Conservation (phyloP, 2,888 invertebrate genomes). For the Stomorhina lunata region DNA sequence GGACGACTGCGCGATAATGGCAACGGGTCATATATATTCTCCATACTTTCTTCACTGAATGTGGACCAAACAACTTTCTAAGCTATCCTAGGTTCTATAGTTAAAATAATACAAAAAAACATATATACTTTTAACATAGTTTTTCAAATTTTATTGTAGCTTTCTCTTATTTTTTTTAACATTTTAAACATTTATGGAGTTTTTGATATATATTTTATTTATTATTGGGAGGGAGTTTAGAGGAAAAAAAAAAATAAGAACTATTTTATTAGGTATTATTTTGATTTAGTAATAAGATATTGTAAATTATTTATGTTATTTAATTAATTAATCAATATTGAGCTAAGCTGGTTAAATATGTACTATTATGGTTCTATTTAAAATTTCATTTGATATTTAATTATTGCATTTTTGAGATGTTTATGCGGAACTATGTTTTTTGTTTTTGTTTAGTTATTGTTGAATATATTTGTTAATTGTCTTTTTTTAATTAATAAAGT, state of each 20-base stretch:
- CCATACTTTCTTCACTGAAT: too few species aligned
- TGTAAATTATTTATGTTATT: conserved; percentile 14
- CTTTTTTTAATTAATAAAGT: conserved; percentile 15
- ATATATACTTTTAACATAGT: conserved; percentile 26
- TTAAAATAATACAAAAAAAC: neutral
- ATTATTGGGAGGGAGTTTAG: conserved; percentile 25
- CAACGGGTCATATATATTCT: too few species aligned
- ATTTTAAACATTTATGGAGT: conserved; percentile 54
- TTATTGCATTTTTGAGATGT: conserved; percentile 44
- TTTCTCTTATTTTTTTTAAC: conserved; percentile 27
- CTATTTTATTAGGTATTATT: conserved; percentile 45
- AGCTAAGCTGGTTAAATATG: conserved; percentile 47
- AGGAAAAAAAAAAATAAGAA: conserved; percentile 47
- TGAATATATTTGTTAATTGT: neutral
- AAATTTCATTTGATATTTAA: conserved; percentile 25
- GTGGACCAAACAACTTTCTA: too few species aligned
- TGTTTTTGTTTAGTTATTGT: neutral
- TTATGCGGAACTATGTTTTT: conserved; percentile 50
- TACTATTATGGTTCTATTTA: conserved; percentile 31
- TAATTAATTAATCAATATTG: conserved; percentile 31
- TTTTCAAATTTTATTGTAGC: conserved; percentile 29
- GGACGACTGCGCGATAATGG: too few species aligned
- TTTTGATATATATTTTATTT: conserved; percentile 4
- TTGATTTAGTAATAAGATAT: conserved; percentile 46
- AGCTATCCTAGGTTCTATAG: too few species aligned